phyloP scores from a whole-genome alignment of 2,797 vertebrate species.

The Pseudotriccus pelzelni region DNA sequence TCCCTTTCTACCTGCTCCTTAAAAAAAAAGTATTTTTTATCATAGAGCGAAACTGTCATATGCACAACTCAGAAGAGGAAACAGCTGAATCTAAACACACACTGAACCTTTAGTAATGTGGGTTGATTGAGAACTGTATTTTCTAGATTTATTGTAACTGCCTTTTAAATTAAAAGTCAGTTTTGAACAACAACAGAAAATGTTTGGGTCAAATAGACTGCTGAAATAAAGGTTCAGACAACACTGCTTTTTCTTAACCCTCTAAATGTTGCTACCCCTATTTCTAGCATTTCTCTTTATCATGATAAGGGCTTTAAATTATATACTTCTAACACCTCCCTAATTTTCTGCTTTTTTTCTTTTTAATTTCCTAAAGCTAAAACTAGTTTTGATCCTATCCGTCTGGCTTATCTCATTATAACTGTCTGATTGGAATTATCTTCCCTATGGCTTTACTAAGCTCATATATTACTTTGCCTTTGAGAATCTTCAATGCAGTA shows the following conservation, averaged over 20 bases:
- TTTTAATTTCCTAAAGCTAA: constrained; percentile 16
- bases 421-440: constrained; percentile 42
- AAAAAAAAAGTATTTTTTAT: background rate
- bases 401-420: constrained; percentile 46
- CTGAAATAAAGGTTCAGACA: background rate
- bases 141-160: background rate
- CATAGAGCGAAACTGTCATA: background rate
- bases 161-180: background rate
- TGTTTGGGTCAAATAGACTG: background rate
- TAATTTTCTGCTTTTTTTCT: background rate
- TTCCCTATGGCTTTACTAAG: constrained; percentile 13
- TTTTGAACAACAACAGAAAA: background rate
- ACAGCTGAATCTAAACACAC: background rate
- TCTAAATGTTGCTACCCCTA: background rate
- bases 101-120: background rate
- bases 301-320: background rate
- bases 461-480: constrained; percentile 1
- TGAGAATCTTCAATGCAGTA: background rate
- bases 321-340: background rate
- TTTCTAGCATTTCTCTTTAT: background rate
- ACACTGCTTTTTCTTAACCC: background rate
- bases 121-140: background rate
- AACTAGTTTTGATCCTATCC: constrained; percentile 20
- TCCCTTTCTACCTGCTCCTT: background rate
- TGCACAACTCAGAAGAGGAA: background rate